Percentiles rank a stretch among this genome's conserved stretches.
Evolutionary conservation across 2,797 vertebrate species (phyloP).

Genomic region (Cyprinodon diabolis): DNA sequence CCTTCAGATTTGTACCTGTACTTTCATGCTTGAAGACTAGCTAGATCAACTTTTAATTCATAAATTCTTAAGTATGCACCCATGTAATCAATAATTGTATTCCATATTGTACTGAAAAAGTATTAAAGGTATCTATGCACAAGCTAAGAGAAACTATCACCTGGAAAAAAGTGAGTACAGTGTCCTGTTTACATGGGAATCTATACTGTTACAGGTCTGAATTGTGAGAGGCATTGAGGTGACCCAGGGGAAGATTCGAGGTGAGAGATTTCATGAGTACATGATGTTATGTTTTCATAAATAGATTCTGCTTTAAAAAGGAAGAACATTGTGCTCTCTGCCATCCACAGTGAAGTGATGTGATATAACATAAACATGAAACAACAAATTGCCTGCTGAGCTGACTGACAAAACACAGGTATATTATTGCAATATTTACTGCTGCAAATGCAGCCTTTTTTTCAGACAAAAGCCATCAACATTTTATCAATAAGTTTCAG

Average conservation of each 20-base stretch:
- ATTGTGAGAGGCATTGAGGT: conserved; percentile 60
- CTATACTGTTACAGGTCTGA: conserved; percentile 64
- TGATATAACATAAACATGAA: conserved; percentile 49
- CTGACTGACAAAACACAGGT: conserved; percentile 21
- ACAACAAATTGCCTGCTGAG: conserved; percentile 16
- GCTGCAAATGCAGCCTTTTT: conserved; percentile 24
- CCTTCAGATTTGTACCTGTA: too few relatives aligned
- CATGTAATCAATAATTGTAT: conserved; percentile 41
- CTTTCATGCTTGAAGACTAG: neutral
- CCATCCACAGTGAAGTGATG: conserved; percentile 30
- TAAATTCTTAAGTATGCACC: conserved; percentile 11
- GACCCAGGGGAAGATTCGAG: conserved; percentile 31
- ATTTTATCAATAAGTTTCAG: conserved; percentile 46
- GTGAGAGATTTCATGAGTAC: conserved; percentile 9
- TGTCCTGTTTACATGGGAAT: conserved; percentile 67
- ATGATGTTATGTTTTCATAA: conserved; percentile 35
- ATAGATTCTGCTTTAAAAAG: conserved; percentile 17
- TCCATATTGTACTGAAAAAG: conserved; percentile 34
- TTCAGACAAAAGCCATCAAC: conserved; percentile 38
- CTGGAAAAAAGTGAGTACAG: conserved; percentile 47
- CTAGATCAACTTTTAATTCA: neutral
- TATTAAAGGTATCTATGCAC: conserved; percentile 55
- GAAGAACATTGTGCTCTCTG: conserved; percentile 45
- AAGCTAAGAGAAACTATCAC: conserved; percentile 61
- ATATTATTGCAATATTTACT: conserved; percentile 9